Evolutionary conservation across 1,140 invertebrate species (phyloP).

Genomic region (Sitodiplosis mosellana): DNA sequence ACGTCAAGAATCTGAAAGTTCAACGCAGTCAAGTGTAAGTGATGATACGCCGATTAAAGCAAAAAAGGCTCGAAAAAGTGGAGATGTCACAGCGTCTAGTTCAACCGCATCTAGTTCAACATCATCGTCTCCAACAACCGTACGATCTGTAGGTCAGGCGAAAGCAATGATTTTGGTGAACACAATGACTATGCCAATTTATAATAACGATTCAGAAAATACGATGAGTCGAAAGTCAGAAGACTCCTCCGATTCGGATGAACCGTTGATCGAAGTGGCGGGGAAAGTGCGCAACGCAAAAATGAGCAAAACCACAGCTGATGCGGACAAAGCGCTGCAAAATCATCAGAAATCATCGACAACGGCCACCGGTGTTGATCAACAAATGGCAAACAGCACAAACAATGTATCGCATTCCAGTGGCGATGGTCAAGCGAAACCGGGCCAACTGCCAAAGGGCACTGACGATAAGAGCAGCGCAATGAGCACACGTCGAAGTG

Average conservation of each 20-base stretch:
- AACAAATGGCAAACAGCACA: too few relatives aligned
- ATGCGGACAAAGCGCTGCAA: constrained; percentile 10
- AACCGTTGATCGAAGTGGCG: constrained; percentile 50
- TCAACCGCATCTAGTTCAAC: not conserved
- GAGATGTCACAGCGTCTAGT: not conserved
- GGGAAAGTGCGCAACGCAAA: constrained; percentile 37
- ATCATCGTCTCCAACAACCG: constrained; percentile 2
- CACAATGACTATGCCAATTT: not conserved
- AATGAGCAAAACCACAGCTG: constrained; percentile 16
- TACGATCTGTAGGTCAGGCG: too few relatives aligned
- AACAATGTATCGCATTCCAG: not conserved
- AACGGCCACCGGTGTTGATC: not conserved
- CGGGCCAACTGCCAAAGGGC: not conserved
- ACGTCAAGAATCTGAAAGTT: constrained; percentile 57
- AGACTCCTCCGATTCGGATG: constrained; percentile 56
- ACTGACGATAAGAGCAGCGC: constrained; percentile 1
- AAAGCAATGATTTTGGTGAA: not conserved
- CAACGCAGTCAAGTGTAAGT: constrained; percentile 36
- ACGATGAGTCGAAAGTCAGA: constrained; percentile 20
- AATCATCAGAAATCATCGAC: not conserved
- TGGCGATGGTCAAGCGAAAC: not conserved
- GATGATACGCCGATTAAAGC: constrained; percentile 23
- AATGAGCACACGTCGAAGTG: constrained; percentile 1
- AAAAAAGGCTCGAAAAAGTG: constrained; percentile 5
- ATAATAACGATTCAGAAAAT: constrained; percentile 1